Base-by-base conservation (phyloP, 1,140 invertebrate genomes). In the Eubasilissa regina region DNA sequence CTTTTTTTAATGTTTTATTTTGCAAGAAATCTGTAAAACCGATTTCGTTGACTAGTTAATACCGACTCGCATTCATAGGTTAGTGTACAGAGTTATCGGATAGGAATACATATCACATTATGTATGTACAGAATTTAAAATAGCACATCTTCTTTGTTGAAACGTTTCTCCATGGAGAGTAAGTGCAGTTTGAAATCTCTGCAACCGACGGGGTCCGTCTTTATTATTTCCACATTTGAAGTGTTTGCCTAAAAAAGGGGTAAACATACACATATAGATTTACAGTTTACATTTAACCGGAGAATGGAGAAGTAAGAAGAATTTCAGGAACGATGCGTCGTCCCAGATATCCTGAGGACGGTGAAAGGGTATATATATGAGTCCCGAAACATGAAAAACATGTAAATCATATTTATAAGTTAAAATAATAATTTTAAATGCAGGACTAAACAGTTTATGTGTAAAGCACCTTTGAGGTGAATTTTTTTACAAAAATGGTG, bases 181-280 rank as follows among this genome's bases (percentile, higher is more conserved):
- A 79, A 73, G 7, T 35, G 58, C 19, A 79, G 15, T 12, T 75
- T 17, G 48, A 79, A 79, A 45, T 79, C 60, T n/a, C 17, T 17
- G 48, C 72, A 64, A n/a, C 60, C 72, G 10, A 15, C n/a, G 0
- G 70, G 47, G 43, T 75, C 60, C 8, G 51, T 51, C 12, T 79
- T 75, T 4, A 53, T 44, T 7, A 79, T 68, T 10, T 79, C 60
- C 19, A 79, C 48, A 68, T 79, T 79, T 51, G 11, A 43, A 44
- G 72, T 51, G 58, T 79, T 79, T 3, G 78, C 73, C 78, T 79
- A 60, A 55, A 75, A 79, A 55, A 11, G 25, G 13, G 13, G 7
- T 51, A 21, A 60, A 25, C 1, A 60, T 19, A 6, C 8, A n/a
- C 6, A 35, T 35, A 35, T 6, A 35, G 25, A 35, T 35, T 35